phyloP scores from a whole-genome alignment of 37 sponge, comb jelly and placozoan genomes.

The Eunapius fragilis region DNA sequence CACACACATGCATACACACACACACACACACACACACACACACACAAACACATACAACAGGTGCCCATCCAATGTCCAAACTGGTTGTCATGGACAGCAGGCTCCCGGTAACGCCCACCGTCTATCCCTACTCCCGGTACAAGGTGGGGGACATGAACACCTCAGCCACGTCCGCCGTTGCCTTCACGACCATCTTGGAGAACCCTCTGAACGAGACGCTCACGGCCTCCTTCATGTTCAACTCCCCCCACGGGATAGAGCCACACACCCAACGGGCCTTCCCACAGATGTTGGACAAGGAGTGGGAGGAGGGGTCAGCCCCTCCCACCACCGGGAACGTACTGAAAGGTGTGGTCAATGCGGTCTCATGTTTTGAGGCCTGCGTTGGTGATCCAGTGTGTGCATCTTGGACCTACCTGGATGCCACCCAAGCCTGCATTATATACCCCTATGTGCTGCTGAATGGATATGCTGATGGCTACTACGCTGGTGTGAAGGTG shows the following conservation, averaged over 20 bases:
- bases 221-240: conserved; percentile 22
- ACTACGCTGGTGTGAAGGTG: conserved; percentile 13
- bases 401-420: not conserved
- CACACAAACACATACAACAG: too few relatives aligned
- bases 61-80: conserved; percentile 6
- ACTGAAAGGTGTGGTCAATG: not conserved
- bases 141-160: conserved; percentile 26
- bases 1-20: too few relatives aligned
- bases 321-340: not conserved
- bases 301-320: not conserved
- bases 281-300: not conserved
- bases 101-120: conserved; percentile 1
- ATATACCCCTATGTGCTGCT: conserved; percentile 1
- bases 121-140: conserved; percentile 21
- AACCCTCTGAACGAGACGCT: conserved; percentile 2
- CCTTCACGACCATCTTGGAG: conserved; percentile 13
- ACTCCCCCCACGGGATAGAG: conserved; percentile 14
- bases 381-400: not conserved
- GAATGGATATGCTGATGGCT: conserved; percentile 5
- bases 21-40: too few relatives aligned
- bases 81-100: conserved; percentile 4
- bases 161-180: conserved; percentile 24
- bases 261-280: not conserved
- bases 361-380: not conserved
- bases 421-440: not conserved